phyloP scores from a whole-genome alignment of 2,888 invertebrate genomes.

The Dryadula phaetusa region DNA sequence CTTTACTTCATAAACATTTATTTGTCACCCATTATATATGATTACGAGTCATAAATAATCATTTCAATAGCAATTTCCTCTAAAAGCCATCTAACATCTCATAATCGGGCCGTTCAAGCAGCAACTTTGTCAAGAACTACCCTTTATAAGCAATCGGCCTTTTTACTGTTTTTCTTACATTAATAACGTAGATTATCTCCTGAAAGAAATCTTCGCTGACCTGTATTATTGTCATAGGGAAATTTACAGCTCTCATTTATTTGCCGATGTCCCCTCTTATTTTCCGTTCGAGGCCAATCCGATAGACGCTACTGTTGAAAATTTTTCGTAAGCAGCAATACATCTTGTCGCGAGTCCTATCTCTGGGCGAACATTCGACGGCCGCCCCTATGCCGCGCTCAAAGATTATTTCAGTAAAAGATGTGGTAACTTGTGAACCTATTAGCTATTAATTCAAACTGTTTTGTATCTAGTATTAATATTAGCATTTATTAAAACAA shows the following conservation, averaged over 20 bases:
- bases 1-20: conserved; percentile 34
- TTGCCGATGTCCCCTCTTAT: conserved; percentile 82
- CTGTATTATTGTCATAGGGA: conserved; percentile 84
- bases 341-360: conserved; percentile 83
- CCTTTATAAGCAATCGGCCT: conserved; percentile 72
- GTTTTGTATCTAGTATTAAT: not conserved
- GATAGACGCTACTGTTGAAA: conserved; percentile 82
- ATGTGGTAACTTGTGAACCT: not conserved
- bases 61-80: conserved; percentile 45
- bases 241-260: conserved; percentile 83
- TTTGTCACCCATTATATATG: conserved; percentile 27
- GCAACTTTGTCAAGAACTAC: conserved; percentile 65
- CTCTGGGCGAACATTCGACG: conserved; percentile 82
- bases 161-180: conserved; percentile 81
- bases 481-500: not conserved
- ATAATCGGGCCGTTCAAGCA: conserved; percentile 49
- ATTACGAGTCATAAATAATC: conserved; percentile 36
- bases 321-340: conserved; percentile 85
- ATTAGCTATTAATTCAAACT: not conserved
- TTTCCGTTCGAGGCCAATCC: conserved; percentile 83
- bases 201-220: conserved; percentile 82
- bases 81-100: conserved; percentile 47
- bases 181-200: conserved; percentile 79
- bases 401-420: conserved; percentile 54
- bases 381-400: conserved; percentile 72